These are phyloP conservation scores for Limnothrissa miodon DNA, from an alignment of 2,113 vertebrate species.

Conservation along the genomic window DNA sequence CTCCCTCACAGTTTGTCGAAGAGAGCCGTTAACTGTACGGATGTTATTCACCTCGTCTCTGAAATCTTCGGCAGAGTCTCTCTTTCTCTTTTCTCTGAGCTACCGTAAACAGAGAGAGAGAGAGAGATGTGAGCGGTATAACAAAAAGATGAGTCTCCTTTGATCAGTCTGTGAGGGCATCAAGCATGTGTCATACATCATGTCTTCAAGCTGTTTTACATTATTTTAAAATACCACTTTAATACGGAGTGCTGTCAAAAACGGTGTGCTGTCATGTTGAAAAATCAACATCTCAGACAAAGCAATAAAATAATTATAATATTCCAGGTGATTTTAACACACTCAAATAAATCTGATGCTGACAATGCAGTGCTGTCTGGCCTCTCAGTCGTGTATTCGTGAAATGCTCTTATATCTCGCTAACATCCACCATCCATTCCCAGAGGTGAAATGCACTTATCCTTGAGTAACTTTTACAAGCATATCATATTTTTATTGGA, in stretches of 20 bases:
- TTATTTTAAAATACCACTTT: neutral
- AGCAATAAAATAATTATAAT: slow-evolving; percentile 56
- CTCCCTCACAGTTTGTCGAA: neutral
- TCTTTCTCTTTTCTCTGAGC: neutral
- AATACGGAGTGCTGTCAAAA: slow-evolving; percentile 41
- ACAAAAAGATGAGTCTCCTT: slow-evolving; percentile 45
- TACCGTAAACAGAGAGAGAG: neutral
- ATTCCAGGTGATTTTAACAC: slow-evolving; percentile 50
- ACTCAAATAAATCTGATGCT: slow-evolving; percentile 53
- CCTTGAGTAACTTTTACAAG: slow-evolving; percentile 18
- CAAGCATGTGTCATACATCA: slow-evolving; percentile 43
- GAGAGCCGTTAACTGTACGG: neutral
- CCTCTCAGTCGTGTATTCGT: neutral
- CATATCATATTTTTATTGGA: slow-evolving; percentile 9
- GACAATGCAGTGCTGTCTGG: slow-evolving; percentile 43
- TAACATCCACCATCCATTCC: neutral
- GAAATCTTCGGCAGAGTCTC: neutral
- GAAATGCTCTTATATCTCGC: neutral
- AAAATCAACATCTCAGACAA: slow-evolving; percentile 48
- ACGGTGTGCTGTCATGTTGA: neutral
- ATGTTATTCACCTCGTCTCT: neutral
- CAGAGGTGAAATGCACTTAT: neutral
- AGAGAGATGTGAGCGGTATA: neutral
- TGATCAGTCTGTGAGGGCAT: slow-evolving; percentile 63
- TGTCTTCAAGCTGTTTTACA: neutral